Evolutionary conservation across 1,140 invertebrate genomes (phyloP).

Genomic region (Reticulitermes speratus): DNA sequence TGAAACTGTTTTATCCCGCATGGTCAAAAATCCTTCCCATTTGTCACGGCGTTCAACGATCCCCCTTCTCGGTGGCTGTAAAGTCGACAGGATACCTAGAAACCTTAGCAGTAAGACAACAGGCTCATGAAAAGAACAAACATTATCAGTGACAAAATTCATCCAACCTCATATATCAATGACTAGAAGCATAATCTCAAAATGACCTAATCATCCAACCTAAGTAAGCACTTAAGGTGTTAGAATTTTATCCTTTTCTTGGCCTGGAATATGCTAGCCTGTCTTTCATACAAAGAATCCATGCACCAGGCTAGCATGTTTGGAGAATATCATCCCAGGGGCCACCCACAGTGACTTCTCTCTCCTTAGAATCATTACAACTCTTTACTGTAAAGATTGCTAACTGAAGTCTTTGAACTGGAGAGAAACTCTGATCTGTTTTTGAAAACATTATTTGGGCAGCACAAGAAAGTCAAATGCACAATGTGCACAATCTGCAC

Average conservation of each 20-base stretch:
- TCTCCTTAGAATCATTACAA: constrained; percentile 16
- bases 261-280: constrained; percentile 38
- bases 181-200: constrained; percentile 23
- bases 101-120: constrained; percentile 39
- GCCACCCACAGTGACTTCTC: constrained; percentile 31
- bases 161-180: constrained; percentile 29
- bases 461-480: background rate
- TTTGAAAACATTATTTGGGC: background rate
- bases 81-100: constrained; percentile 39
- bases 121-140: constrained; percentile 42
- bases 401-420: constrained; percentile 18
- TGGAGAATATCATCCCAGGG: constrained; percentile 33
- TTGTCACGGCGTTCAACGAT: constrained; percentile 29
- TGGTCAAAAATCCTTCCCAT: constrained; percentile 67
- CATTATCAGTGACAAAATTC: constrained; percentile 33
- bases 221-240: constrained; percentile 14
- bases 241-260: constrained; percentile 39
- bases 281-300: constrained; percentile 25
- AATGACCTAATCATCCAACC: constrained; percentile 18
- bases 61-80: constrained; percentile 34
- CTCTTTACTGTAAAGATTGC: background rate
- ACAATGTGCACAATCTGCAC: background rate
- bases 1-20: constrained; percentile 37
- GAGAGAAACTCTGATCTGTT: background rate
- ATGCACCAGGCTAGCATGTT: constrained; percentile 34